These are phyloP conservation scores for Centropus unirufus DNA, from an alignment of 2,113 vertebrate genomes.

Conservation along the genomic window DNA sequence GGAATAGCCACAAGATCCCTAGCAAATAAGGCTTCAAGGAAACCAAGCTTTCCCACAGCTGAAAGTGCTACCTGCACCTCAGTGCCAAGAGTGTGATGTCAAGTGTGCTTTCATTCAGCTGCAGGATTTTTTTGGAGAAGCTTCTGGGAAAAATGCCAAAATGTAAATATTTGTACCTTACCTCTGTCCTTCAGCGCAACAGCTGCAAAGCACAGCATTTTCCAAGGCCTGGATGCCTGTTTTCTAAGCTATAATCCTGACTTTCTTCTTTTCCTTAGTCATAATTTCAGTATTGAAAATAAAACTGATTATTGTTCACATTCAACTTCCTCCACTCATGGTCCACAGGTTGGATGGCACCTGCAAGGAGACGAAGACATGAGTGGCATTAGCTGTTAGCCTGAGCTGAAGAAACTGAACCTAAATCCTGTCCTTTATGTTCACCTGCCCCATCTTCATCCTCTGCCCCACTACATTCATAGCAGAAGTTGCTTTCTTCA, in stretches of 20 bases:
- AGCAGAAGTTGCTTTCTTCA: background rate
- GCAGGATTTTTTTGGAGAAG: background rate
- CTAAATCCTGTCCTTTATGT: background rate
- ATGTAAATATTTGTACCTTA: background rate
- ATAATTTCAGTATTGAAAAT: background rate
- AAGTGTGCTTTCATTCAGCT: background rate
- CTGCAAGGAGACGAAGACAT: background rate
- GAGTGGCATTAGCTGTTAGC: background rate
- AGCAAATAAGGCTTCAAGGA: background rate
- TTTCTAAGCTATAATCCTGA: background rate
- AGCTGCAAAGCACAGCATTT: background rate
- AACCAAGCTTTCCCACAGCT: background rate
- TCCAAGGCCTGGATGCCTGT: background rate
- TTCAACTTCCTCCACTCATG: background rate
- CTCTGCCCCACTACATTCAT: background rate
- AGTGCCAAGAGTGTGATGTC: background rate
- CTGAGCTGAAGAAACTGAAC: background rate
- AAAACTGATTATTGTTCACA: background rate
- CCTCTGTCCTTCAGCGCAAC: background rate
- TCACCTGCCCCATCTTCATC: background rate
- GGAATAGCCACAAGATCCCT: background rate
- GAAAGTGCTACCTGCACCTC: background rate
- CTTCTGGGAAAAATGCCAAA: background rate
- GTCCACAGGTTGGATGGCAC: background rate
- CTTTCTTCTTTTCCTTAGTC: background rate